Conservation (phyloP, 2,888 invertebrate genomes). For the Ochlodes sylvanus region DNA sequence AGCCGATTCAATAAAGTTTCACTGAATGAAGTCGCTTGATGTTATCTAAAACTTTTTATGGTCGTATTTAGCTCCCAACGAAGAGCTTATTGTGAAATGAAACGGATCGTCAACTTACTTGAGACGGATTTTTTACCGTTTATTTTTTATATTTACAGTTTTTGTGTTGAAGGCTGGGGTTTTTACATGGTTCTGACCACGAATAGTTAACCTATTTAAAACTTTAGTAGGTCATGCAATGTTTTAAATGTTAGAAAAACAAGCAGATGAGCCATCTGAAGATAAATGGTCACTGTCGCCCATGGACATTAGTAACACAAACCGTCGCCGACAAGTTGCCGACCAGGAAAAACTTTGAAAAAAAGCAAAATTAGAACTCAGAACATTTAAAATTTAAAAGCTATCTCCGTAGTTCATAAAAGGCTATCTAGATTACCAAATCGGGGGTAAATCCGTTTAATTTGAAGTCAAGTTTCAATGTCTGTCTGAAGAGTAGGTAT, state of each 20-base stretch:
- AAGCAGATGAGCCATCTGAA: too few relatives aligned
- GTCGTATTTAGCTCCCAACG: constrained; percentile 45
- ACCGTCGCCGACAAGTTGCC: too few relatives aligned
- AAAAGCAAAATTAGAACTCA: too few relatives aligned
- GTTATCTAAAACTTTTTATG: constrained; percentile 41
- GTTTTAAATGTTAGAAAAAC: neutral
- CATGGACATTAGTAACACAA: too few relatives aligned
- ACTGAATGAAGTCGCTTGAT: constrained; percentile 42
- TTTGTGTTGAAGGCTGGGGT: neutral
- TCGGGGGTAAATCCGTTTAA: too few relatives aligned
- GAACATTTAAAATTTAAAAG: too few relatives aligned
- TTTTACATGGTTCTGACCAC: neutral
- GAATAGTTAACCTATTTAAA: neutral
- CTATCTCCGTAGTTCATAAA: too few relatives aligned
- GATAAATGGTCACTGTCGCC: too few relatives aligned
- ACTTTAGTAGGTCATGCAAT: neutral
- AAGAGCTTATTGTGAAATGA: constrained; percentile 45
- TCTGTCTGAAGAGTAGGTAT: too few relatives aligned
- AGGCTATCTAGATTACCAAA: too few relatives aligned
- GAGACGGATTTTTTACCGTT: constrained; percentile 10
- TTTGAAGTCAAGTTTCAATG: too few relatives aligned
- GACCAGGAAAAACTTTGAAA: too few relatives aligned
- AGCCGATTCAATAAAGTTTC: constrained; percentile 42
- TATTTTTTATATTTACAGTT: constrained; percentile 13
- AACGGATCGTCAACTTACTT: constrained; percentile 35